Conservation (phyloP, 2,888 invertebrate genomes). For the Seira ritae region DNA sequence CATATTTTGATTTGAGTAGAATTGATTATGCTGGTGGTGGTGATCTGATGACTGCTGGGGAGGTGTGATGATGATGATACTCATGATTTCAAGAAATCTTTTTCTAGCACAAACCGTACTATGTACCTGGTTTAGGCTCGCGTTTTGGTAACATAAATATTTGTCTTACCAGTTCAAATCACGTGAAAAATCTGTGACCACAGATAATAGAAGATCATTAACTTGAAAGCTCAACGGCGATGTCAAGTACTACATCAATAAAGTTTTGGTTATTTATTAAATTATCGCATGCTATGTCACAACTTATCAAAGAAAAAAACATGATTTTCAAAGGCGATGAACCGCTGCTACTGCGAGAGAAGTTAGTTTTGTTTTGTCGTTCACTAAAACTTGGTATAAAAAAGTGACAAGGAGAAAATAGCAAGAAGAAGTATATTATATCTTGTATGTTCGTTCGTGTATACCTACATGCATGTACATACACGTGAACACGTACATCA, state of each 20-base stretch:
- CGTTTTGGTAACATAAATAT: not conserved
- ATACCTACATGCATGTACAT: not conserved
- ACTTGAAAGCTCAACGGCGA: not conserved
- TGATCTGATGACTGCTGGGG: too few relatives aligned
- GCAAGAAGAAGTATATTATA: too few relatives aligned
- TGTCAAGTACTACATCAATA: conserved; percentile 2
- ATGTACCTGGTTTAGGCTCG: too few relatives aligned
- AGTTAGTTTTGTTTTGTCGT: too few relatives aligned
- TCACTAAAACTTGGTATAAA: too few relatives aligned
- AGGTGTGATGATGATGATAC: too few relatives aligned
- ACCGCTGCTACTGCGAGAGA: too few relatives aligned
- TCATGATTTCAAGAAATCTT: too few relatives aligned
- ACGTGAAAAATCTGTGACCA: not conserved
- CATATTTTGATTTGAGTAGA: conserved; percentile 3
- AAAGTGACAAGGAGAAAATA: conserved; percentile 5
- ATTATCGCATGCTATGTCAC: conserved; percentile 18
- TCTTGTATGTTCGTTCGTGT: too few relatives aligned
- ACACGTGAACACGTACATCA: too few relatives aligned
- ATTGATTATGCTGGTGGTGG: not conserved
- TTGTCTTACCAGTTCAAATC: not conserved
- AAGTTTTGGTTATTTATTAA: not conserved
- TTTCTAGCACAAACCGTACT: too few relatives aligned
- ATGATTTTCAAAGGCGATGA: conserved; percentile 3
- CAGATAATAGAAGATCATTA: conserved; percentile 11
- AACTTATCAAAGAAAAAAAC: conserved; percentile 1